Base-by-base conservation (phyloP, 53 echinoderm and acorn worm genomes). In the Patiria pectinifera region DNA sequence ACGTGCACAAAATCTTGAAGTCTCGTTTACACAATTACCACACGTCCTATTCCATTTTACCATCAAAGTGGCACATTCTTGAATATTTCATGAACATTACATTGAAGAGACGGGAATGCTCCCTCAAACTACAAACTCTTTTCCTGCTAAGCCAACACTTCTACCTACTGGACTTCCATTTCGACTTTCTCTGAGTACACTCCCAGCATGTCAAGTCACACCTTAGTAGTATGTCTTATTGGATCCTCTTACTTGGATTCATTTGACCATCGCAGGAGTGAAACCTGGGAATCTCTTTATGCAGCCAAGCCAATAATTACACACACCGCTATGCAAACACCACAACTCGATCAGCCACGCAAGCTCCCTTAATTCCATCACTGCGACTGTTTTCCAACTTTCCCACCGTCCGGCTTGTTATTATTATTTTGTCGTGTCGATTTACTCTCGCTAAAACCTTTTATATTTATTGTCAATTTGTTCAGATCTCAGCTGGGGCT, bases 401-500 rank as follows among this genome's bases (percentile, higher is more conserved):
- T 62, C 22, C 62, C 58, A 18, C 4, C 47, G 63, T 69, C 80
- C 22, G 12, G 13, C 13, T 16, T 18, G 19, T 16, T 59, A 48
- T 79, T 89, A 62, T 80, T 80, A 76, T 80, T 76, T 58, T 46
- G 53, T 48, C 61, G 0, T 59, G 7, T 63, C 80, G 24, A n/a
- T 78, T 11, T 19, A 24, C 78, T 71, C 78, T 10, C 63, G 11
- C 80, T 18, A 11, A 89, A 89, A 80, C 89, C 80, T 89, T 59
- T 88, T 80, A 45, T 45, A 47, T 22, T 45, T 45, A 45, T 80
- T 66, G 89, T 89, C 81, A 80, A 45, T 89, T 80, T 66, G 69
- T 45, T 45, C 78, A 63, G 48, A 80, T 89, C 61, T 66, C 18
- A 76, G 88, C 60, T 66, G 11, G 23, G 23, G 45, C 11, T 80